Percentiles rank a stretch among this genome's conserved stretches.
Evolutionary conservation across 2,888 invertebrate genomes (phyloP).

Genomic region (Mantis religiosa): DNA sequence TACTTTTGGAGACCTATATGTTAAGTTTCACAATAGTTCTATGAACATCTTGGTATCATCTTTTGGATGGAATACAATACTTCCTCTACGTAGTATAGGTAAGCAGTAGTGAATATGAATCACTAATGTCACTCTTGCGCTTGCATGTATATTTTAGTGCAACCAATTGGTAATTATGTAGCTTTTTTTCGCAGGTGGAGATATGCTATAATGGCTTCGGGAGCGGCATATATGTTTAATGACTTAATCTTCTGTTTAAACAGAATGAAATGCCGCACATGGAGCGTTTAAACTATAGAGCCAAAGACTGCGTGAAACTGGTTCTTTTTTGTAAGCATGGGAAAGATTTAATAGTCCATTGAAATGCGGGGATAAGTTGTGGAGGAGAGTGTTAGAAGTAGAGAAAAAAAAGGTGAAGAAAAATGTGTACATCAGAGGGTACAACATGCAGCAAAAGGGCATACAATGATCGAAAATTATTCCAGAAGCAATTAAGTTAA

Average conservation of each 20-base stretch:
- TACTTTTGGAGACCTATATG: too few species aligned
- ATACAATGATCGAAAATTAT: neutral
- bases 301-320: neutral
- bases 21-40: too few species aligned
- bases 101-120: too few species aligned
- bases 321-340: neutral
- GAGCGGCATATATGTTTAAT: neutral
- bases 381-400: neutral
- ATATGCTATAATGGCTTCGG: neutral
- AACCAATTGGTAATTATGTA: neutral
- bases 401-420: neutral
- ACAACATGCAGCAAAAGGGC: neutral
- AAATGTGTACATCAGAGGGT: neutral
- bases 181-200: neutral
- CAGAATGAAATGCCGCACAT: neutral
- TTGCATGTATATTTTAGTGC: neutral
- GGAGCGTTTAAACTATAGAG: neutral
- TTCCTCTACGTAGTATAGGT: too few species aligned
- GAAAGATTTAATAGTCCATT: neutral
- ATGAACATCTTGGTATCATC: too few species aligned
- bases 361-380: neutral
- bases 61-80: too few species aligned
- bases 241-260: neutral
- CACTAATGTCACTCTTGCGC: neutral
- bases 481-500: neutral